Conservation (phyloP, 2,888 invertebrate species). For the Sarcophaga carnaria region DNA sequence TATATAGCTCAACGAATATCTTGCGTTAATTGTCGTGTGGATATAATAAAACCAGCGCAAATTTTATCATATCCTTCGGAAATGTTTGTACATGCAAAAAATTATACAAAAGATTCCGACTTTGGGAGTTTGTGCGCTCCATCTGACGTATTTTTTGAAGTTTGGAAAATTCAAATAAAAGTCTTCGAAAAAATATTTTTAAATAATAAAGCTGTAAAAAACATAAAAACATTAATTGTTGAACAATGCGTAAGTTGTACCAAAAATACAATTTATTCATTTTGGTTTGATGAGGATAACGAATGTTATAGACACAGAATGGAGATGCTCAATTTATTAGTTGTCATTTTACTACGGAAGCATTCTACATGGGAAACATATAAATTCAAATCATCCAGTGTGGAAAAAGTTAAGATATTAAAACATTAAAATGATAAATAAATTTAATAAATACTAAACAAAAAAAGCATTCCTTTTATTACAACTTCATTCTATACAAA, state of each 20-base stretch:
- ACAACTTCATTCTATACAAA: too few species aligned
- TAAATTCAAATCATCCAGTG: neutral
- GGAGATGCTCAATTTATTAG: neutral
- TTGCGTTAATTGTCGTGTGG: constrained; percentile 2
- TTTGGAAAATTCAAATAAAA: neutral
- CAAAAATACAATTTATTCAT: neutral
- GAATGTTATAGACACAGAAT: neutral
- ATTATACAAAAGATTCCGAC: constrained; percentile 1
- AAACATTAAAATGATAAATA: too few species aligned
- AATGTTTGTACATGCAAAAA: constrained; percentile 16
- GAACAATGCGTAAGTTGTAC: neutral
- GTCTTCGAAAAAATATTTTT: constrained; percentile 24
- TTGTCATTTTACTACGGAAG: neutral
- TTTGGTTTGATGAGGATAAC: neutral
- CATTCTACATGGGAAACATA: neutral
- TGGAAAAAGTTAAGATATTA: neutral
- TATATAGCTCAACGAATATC: constrained; percentile 1
- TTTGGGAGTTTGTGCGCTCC: constrained; percentile 22
- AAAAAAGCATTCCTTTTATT: too few species aligned
- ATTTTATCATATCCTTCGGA: neutral
- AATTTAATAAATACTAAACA: too few species aligned
- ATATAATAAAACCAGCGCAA: neutral
- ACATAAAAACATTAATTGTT: neutral
- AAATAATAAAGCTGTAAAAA: neutral
- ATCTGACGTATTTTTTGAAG: neutral